Percentiles rank a stretch among this genome's conserved stretches.
phyloP scores from a whole-genome alignment of 1,140 invertebrate species.

The Laodelphax striatellus region DNA sequence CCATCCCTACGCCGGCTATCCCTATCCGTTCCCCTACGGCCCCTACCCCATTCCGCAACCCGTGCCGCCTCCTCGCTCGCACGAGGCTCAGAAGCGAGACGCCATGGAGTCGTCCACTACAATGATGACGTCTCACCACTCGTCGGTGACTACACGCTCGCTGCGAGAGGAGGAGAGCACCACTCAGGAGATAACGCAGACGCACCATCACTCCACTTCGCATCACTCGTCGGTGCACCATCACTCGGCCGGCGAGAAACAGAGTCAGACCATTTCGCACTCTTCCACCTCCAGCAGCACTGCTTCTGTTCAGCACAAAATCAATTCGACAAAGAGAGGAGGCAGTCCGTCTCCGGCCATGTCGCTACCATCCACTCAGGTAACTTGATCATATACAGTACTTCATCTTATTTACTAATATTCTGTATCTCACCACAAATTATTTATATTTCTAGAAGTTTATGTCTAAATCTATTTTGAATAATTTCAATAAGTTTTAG shows the following conservation, averaged over 20 bases:
- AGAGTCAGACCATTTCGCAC: constrained; percentile 48
- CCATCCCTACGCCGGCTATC: constrained; percentile 48
- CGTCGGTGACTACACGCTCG: constrained; percentile 39
- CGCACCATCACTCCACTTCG: constrained; percentile 45
- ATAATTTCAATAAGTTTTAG: too few species aligned
- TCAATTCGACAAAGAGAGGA: constrained; percentile 36
- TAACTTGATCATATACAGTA: too few species aligned
- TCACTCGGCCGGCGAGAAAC: constrained; percentile 38
- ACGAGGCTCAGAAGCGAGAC: constrained; percentile 37
- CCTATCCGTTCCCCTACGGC: constrained; percentile 55
- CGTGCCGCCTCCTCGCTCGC: constrained; percentile 51
- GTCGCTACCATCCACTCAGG: constrained; percentile 22
- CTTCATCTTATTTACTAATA: too few species aligned
- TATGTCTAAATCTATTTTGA: too few species aligned
- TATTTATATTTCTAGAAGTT: too few species aligned
- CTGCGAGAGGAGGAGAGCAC: constrained; percentile 35
- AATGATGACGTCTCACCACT: constrained; percentile 51
- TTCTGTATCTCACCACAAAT: too few species aligned
- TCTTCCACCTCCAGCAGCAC: constrained; percentile 47
- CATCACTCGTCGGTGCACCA: constrained; percentile 47
- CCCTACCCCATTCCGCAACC: constrained; percentile 57
- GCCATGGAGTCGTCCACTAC: constrained; percentile 47
- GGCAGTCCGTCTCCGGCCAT: constrained; percentile 37
- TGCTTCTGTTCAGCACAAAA: constrained; percentile 44
- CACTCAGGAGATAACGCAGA: constrained; percentile 35